Conservation (phyloP, 2,113 vertebrate species). For the Turdus rufiventris region DNA sequence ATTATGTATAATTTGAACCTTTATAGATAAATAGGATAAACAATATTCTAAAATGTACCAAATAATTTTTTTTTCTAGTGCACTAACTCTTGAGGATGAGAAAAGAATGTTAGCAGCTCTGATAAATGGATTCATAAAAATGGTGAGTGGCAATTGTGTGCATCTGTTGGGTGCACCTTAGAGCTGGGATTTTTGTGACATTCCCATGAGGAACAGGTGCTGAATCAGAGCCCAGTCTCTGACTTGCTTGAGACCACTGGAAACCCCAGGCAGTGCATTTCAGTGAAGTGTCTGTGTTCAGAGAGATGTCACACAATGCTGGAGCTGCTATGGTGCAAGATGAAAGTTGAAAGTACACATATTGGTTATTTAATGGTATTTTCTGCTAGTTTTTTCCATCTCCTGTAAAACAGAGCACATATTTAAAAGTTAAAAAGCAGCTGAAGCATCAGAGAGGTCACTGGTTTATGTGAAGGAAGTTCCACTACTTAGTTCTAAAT, state of each 20-base stretch:
- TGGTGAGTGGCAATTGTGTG: constrained; percentile 77
- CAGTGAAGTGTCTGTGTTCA: background rate
- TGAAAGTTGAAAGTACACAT: background rate
- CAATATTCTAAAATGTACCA: background rate
- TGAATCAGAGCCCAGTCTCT: background rate
- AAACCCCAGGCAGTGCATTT: background rate
- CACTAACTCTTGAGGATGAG: constrained; percentile 94
- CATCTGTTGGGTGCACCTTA: background rate
- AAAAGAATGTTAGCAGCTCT: constrained; percentile 85
- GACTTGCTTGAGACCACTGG: background rate
- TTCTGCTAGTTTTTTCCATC: background rate
- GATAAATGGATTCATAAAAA: constrained; percentile 93
- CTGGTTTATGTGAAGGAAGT: background rate
- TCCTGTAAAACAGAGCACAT: background rate
- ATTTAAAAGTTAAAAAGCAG: background rate
- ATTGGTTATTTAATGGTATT: background rate
- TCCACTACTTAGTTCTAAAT: background rate
- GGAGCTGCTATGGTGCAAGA: background rate
- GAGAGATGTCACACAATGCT: background rate
- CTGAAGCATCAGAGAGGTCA: background rate
- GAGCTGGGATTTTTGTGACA: background rate
- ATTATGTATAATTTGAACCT: background rate
- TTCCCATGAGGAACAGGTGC: background rate
- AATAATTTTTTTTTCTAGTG: constrained; percentile 70
- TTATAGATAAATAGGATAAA: background rate